Evolutionary conservation across 2,113 vertebrate genomes (phyloP), one percentile per base, ranked within the genome.

Genomic region (Peromyscus maniculatus): DNA sequence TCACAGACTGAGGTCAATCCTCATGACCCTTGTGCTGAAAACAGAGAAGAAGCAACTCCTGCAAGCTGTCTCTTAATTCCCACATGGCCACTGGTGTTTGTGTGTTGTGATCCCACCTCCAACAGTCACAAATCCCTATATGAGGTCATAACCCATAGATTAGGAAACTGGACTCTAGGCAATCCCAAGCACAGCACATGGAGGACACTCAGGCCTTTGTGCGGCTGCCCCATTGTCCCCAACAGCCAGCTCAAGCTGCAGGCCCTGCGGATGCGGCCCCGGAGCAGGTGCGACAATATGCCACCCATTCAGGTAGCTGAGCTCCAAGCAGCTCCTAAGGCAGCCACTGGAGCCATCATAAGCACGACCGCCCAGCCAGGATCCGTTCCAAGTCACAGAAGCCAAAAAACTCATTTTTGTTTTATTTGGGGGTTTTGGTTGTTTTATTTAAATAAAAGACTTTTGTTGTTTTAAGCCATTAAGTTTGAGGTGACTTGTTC

Each of bases 401-500:
- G 92, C 46, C 21, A 75, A 77, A 93, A 52, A 66, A 2, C 4
- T 4, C 11, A 21, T 67, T 28, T 55, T 31, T 69, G 43, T 91
- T 91, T 67, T n/a, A n/a, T 72, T 71, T 72, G 49, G 31, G 49
- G 22, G 55, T 12, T 55, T 52, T 6, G 84, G 43, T 72, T 72
- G 67, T 74, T 91, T 91, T 52, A 66, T 66, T 91, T 91, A 28
- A 62, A 90, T 59, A 43, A 77, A 66, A 91, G 28, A 67, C 39
- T 79, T 64, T 13, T 46, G 87, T 75, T 87, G 82, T 79, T 86
- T 77, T 71, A 93, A 86, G 83, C 91, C 77, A 89, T 88, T 82
- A 89, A 77, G 57, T 82, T 87, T 89, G 5, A 52, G 82, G 71
- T 77, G 87, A 94, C 55, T 84, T n/a, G 33, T 84, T 79, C 74